These are phyloP conservation scores for Coreoperca whiteheadi DNA, from an alignment of 2,113 vertebrate genomes.

Conservation along the genomic window DNA sequence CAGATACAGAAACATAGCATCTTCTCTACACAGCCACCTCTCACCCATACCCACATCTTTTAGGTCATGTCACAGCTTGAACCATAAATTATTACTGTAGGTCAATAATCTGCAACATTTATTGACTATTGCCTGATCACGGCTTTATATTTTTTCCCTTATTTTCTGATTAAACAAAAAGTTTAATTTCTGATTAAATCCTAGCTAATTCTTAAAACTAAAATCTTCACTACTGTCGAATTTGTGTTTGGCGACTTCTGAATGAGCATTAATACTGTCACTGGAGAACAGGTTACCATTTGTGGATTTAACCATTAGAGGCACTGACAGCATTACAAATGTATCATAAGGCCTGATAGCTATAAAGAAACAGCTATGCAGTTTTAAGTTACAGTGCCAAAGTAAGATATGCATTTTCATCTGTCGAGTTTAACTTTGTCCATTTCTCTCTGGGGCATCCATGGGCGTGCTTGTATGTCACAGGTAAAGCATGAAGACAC, in stretches of 20 bases:
- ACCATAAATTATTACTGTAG: not conserved
- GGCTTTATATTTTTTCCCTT: not conserved
- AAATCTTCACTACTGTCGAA: not conserved
- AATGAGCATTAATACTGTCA: not conserved
- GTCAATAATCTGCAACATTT: not conserved
- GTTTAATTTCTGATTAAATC: not conserved
- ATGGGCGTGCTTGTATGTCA: conserved; percentile 53
- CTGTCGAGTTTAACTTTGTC: conserved; percentile 90
- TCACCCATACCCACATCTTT: not conserved
- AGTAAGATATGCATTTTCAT: not conserved
- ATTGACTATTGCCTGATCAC: not conserved
- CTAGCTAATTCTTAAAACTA: not conserved
- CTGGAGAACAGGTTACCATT: not conserved
- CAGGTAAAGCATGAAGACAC: conserved; percentile 61
- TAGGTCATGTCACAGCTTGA: not conserved
- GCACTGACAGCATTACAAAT: not conserved
- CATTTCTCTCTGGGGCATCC: conserved; percentile 82
- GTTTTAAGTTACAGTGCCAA: not conserved
- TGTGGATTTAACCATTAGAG: not conserved
- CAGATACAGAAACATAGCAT: conserved; percentile 77
- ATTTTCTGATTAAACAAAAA: too few relatives aligned
- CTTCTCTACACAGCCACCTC: conserved; percentile 67
- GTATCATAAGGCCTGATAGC: not conserved
- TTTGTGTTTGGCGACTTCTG: not conserved
- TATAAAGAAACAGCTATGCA: not conserved